Evolutionary conservation across 2,797 vertebrate genomes (phyloP), one percentile per base, ranked within the genome.

Genomic region (Periparus ater): DNA sequence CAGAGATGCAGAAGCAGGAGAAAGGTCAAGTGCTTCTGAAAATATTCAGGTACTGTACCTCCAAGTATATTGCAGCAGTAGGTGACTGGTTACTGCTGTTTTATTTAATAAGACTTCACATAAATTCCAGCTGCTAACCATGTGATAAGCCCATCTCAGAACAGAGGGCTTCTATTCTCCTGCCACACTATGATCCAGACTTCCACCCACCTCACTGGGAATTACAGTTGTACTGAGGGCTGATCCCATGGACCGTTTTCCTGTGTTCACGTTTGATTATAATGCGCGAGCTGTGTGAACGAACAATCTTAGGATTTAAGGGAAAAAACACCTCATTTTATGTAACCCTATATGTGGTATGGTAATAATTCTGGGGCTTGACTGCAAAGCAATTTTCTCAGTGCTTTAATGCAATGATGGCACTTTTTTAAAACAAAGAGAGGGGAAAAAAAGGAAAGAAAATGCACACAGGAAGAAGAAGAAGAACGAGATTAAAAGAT

Each of bases 61-160:
- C 96, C 83, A 91, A 94, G 94, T 80, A 80, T 76, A 89, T 72
- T 96, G 78, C 93, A 96, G 97, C 95, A 94, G 97, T 97, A 97
- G 97, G 97, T 91, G 93, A 93, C 94, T 85, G 89, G 94, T 97
- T 96, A 97, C 97, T 96, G 97, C 97, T 97, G 98, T 97, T 98
- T 98, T 97, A 97, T 97, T 97, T 97, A 97, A 98, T 96, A 97
- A 96, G 97, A 40, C 93, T 97, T 89, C 97, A 95, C 94, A 96
- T 97, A 97, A 97, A 97, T 94, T 97, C 97, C 97, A 97, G 97
- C 97, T 96, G 98, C 97, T 97, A 97, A 96, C 96, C 97, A 95
- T 95, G 97, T 95, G 95, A 96, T 93, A 96, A 97, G 97, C 86
- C 96, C 93, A 95, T 96, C 96, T 97, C 87, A 57, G 95, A 95